Evolutionary conservation across 2,113 vertebrate species (phyloP), one percentile per base, ranked within the genome.

Genomic region (Eptesicus fuscus): DNA sequence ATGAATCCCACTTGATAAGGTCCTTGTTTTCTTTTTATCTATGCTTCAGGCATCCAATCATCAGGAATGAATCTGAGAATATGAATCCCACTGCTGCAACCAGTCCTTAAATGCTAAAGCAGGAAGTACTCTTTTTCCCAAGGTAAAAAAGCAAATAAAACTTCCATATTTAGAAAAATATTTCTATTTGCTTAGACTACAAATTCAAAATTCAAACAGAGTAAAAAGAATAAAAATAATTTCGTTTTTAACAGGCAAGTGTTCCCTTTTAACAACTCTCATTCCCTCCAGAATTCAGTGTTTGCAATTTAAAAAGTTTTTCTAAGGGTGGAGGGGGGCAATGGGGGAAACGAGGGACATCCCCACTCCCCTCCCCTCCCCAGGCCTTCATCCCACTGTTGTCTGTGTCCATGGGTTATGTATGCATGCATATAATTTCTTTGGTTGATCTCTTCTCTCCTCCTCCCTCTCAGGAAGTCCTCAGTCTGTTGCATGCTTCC

Each of bases 111-210:
- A 74, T 74, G 40, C 65, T 83, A 76, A 42, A 88, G 67, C 32
- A 94, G 18, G 9, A 69, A 93, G 14, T 69, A 80, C 20, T 85
- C 69, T 95, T 71, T 71, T n/a, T 83, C 23, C 13, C 56, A 78
- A 88, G n/a, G 40, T 42, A 65, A 87, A 96, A 83, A 73, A 53
- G 32, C 2, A 83, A 96, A 67, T 25, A 86, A 95, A 91, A 61
- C 44, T 80, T 88, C 25, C 30, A 42, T 53, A 73, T 80, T 84
- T 63, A 85, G 47, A 93, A 83, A 78, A 92, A 63, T 74, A 93
- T 82, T 92, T n/a, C 73, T 61, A 61, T 59, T 83, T 96, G 40
- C 18, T 77, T 35, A 73, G 12, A 90, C 30, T 82, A 88, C 18
- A 77, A 77, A 95, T 74, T 91, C 40, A 93, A 83, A 87, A 84